Evolutionary conservation across 2,888 invertebrate species (phyloP).

Genomic region (Cantharis rufa): DNA sequence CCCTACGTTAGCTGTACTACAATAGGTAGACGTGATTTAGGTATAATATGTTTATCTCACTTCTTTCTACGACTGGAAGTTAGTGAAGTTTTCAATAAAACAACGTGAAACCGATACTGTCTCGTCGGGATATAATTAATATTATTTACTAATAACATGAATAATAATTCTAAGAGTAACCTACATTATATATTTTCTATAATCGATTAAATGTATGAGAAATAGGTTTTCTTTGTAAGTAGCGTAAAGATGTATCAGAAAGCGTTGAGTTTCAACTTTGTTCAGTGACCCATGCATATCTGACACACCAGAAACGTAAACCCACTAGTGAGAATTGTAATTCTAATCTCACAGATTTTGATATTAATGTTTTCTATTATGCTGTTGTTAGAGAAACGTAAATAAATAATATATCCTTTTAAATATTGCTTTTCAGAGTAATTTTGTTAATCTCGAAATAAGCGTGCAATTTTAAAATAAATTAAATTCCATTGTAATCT

Average conservation of each 20-base stretch:
- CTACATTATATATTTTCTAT: background rate
- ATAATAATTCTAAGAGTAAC: background rate
- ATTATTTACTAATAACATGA: background rate
- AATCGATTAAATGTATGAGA: constrained; percentile 1
- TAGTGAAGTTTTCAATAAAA: background rate
- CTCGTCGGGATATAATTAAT: background rate
- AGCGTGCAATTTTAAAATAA: constrained; percentile 40
- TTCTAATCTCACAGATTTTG: background rate
- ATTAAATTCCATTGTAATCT: constrained; percentile 54
- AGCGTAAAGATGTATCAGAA: constrained; percentile 3
- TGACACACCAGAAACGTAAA: constrained; percentile 2
- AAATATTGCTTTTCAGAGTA: constrained; percentile 15
- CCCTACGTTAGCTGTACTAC: background rate
- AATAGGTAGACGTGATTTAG: background rate
- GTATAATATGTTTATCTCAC: background rate
- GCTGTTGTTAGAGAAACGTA: background rate
- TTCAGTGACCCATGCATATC: constrained; percentile 3
- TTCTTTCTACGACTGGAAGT: background rate
- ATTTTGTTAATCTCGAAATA: constrained; percentile 15
- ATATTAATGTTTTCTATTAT: background rate
- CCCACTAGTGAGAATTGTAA: background rate
- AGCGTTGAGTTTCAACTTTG: background rate
- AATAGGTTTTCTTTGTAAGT: constrained; percentile 1
- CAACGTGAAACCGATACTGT: background rate
- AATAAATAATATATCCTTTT: constrained; percentile 25